Conservation (phyloP, 2,113 vertebrate species). For the Vimba vimba region DNA sequence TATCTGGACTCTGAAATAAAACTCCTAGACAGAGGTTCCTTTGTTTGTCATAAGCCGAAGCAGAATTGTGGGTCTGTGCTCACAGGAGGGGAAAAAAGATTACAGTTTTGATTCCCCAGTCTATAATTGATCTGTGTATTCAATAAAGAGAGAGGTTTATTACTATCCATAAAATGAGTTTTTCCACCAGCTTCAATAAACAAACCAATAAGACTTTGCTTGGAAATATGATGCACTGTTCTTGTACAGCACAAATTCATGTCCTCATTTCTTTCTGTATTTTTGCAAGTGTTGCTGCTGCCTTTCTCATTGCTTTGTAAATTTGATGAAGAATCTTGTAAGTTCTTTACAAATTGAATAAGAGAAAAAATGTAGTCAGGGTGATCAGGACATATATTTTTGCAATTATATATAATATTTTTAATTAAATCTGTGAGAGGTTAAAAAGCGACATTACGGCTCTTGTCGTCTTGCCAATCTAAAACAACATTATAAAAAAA, state of each 20-base stretch:
- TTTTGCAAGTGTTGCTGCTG: background rate
- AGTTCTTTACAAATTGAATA: background rate
- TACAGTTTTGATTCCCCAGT: constrained; percentile 41
- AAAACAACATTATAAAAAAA: constrained; percentile 6
- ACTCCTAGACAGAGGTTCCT: constrained; percentile 27
- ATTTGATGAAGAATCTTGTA: background rate
- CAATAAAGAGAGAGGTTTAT: constrained; percentile 37
- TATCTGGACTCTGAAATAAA: background rate
- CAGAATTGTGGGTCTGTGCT: constrained; percentile 6
- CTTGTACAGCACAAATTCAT: background rate
- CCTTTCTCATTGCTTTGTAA: background rate
- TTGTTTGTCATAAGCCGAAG: constrained; percentile 16
- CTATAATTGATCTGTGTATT: constrained; percentile 45
- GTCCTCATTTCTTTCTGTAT: constrained; percentile 13
- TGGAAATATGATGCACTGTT: constrained; percentile 9
- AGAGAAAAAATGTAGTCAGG: background rate
- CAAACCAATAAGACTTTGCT: constrained; percentile 35
- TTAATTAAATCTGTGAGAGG: background rate
- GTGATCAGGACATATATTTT: background rate
- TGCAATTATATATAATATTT: background rate
- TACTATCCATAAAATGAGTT: constrained; percentile 39
- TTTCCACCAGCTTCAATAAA: constrained; percentile 39
- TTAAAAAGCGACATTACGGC: background rate
- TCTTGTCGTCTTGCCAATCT: background rate
- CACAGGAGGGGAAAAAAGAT: constrained; percentile 15